Conservation (phyloP, 1,140 invertebrate genomes). For the Drosophila bipectinata region DNA sequence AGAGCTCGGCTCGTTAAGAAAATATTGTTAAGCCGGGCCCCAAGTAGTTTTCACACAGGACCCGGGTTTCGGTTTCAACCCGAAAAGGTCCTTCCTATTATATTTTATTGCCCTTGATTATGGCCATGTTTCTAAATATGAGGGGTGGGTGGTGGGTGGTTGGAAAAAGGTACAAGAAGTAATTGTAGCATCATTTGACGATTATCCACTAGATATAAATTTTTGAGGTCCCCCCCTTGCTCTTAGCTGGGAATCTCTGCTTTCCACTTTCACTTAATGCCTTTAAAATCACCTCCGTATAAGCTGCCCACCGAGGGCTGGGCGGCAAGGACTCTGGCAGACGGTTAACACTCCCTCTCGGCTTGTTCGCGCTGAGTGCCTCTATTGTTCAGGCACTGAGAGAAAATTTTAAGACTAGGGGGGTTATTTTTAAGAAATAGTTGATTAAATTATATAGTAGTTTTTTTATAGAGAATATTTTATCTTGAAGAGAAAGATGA, state of each 20-base stretch:
- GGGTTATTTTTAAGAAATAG: neutral
- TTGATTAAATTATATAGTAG: neutral
- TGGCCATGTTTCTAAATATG: neutral
- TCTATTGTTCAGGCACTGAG: conserved; percentile 8
- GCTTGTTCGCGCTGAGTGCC: conserved; percentile 3
- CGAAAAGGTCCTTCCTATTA: conserved; percentile 31
- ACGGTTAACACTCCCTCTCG: conserved; percentile 12
- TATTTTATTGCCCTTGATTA: conserved; percentile 36
- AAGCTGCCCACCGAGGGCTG: conserved; percentile 4
- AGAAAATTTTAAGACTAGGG: neutral
- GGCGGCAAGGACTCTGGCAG: neutral
- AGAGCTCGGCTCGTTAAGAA: conserved; percentile 33
- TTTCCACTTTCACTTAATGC: conserved; percentile 27
- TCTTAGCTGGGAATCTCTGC: neutral
- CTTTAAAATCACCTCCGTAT: conserved; percentile 41
- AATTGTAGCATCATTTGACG: conserved; percentile 45
- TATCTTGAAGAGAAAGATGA: too few relatives aligned
- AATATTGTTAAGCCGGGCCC: neutral
- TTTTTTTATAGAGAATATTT: too few relatives aligned
- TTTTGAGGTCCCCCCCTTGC: neutral
- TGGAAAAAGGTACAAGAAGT: conserved; percentile 14
- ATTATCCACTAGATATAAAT: conserved; percentile 28
- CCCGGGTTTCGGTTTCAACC: neutral
- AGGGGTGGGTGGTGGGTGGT: neutral
- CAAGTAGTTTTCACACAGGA: conserved; percentile 19